Conservation (phyloP, 30 jellyfish, hydroid and myxozoan species). For the Morbakka virulenta region DNA sequence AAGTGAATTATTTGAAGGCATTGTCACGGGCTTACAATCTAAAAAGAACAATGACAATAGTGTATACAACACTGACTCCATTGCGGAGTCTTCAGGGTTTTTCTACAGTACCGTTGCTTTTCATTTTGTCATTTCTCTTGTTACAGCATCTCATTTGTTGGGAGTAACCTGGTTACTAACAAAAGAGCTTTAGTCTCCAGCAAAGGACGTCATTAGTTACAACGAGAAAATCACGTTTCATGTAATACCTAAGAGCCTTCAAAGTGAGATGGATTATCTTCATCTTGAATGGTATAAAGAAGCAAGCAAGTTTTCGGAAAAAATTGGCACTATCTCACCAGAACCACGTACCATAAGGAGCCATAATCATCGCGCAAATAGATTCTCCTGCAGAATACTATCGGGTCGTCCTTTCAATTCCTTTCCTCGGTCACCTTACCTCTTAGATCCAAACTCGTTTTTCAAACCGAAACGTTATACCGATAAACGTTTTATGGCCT, state of each 20-base stretch:
- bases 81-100: background rate
- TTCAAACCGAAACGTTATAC: background rate
- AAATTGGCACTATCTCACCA: background rate
- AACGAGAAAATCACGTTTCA: background rate
- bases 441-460: background rate
- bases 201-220: background rate
- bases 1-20: background rate
- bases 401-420: background rate
- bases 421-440: background rate
- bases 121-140: background rate
- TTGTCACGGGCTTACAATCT: background rate
- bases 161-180: background rate
- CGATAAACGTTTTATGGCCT: conserved; percentile 5
- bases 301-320: background rate
- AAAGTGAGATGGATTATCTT: background rate
- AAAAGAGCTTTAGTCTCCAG: background rate
- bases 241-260: background rate
- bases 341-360: background rate
- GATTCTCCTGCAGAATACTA: background rate
- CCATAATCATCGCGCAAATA: background rate
- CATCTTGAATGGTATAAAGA: background rate
- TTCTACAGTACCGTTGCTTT: too few relatives aligned
- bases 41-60: background rate
- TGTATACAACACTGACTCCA: background rate
- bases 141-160: background rate